phyloP scores from a whole-genome alignment of 2,888 invertebrate species.

The Argyresthia goedartella region DNA sequence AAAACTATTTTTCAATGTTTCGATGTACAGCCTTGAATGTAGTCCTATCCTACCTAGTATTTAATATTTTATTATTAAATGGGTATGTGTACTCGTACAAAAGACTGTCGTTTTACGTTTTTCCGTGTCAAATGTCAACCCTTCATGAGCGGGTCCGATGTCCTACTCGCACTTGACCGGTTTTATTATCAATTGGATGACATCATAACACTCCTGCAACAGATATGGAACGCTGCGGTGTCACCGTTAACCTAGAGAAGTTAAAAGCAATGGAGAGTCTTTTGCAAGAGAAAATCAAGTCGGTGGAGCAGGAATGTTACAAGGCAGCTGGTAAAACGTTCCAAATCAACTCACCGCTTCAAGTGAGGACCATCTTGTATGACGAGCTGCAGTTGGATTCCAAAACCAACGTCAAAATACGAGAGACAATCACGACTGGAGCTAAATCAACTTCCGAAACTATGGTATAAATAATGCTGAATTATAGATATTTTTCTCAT shows the following conservation, averaged over 20 bases:
- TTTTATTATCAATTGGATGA: too few species aligned
- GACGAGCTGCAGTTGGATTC: constrained; percentile 53
- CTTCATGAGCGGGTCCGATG: too few species aligned
- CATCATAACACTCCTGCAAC: background rate
- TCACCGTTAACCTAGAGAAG: constrained; percentile 35
- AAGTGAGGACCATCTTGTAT: constrained; percentile 52
- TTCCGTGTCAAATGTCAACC: too few species aligned
- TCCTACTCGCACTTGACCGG: too few species aligned
- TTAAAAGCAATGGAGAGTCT: constrained; percentile 40
- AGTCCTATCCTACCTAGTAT: too few species aligned
- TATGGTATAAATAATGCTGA: constrained; percentile 35
- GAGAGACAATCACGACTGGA: constrained; percentile 38
- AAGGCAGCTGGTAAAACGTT: constrained; percentile 44
- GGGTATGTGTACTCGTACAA: too few species aligned
- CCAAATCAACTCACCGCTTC: constrained; percentile 47
- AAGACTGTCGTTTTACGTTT: too few species aligned
- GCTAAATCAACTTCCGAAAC: constrained; percentile 58
- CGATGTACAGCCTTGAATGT: too few species aligned
- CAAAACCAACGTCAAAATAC: constrained; percentile 38
- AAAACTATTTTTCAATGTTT: too few species aligned
- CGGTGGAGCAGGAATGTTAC: constrained; percentile 42
- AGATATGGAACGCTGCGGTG: constrained; percentile 55
- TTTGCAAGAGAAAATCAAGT: constrained; percentile 30
- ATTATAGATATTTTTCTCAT: too few species aligned
- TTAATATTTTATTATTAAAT: too few species aligned